Evolutionary conservation across 2,888 invertebrate species (phyloP), one percentile per base, ranked within the genome.

Genomic region (Drosophila koepferae): DNA sequence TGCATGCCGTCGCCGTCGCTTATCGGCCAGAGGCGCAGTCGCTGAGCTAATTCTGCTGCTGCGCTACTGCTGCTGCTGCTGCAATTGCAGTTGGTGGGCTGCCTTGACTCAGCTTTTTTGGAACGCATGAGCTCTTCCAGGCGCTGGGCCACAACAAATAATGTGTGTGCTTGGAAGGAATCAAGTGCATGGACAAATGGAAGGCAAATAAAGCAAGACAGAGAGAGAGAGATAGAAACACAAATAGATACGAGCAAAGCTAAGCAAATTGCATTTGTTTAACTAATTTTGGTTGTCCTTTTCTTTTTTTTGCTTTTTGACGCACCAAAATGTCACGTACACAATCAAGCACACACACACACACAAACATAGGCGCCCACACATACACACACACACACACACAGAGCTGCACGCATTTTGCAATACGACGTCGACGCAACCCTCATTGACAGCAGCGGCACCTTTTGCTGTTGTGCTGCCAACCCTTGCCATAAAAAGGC

Each of bases 401-500:
- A 44, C n/a, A n/a, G 28, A 28, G 31, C 67, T 40, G 44, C 61
- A 78, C 68, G 76, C 67, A 74, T 62, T 67, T 67, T 54, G 59
- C 63, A 65, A 56, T 38, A 48, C 18, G 18, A 12, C 55, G 41
- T 14, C 55, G 64, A 43, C 34, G 70, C 81, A 78, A 80, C 77
- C 77, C 77, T 76, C 81, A 67, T 63, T 68, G 70, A 70, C 76
- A 59, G 70, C 46, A 49, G 63, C 63, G 43, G 63, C 68, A 74
- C 56, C 62, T 80, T 69, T 74, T 20, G n/a, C 28, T 28, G 28
- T 3, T 28, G 48, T 58, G 48, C 69, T 81, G 89, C 69, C 88
- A 89, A 89, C 90, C 88, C 90, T 89, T 89, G 85, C 85, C 75
- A 67, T 74, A 75, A 74, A 81, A 76, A 89, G 78, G 67, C 77